Evolutionary conservation across 2,797 vertebrate genomes (phyloP).

Genomic region (Rhadinocentrus ornatus): DNA sequence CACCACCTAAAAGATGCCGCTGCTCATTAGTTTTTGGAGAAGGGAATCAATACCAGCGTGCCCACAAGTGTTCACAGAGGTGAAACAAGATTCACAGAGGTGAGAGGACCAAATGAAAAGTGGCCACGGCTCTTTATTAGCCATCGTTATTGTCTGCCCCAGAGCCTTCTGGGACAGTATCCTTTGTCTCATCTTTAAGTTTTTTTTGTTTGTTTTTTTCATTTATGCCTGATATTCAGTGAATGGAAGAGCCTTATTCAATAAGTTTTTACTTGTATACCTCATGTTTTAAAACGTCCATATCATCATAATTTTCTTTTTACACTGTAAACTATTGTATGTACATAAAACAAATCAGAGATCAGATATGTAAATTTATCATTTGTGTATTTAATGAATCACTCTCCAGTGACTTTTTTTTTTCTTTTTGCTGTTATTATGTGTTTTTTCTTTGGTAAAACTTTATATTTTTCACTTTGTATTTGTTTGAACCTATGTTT

Average conservation of each 20-base stretch:
- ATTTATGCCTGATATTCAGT: slow-evolving; percentile 82
- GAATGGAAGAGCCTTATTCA: slow-evolving; percentile 94
- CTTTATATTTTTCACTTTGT: slow-evolving; percentile 80
- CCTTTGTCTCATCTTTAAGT: slow-evolving; percentile 79
- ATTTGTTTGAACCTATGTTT: slow-evolving; percentile 73
- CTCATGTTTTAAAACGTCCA: slow-evolving; percentile 86
- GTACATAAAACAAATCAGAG: slow-evolving; percentile 79
- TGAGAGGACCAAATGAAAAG: slow-evolving; percentile 80
- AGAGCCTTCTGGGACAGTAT: slow-evolving; percentile 71
- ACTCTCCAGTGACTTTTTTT: slow-evolving; percentile 69
- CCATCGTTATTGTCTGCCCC: slow-evolving; percentile 83
- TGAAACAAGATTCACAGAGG: slow-evolving; percentile 73
- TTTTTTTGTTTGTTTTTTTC: slow-evolving; percentile 71
- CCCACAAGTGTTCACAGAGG: slow-evolving; percentile 77
- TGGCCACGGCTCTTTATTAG: slow-evolving; percentile 79
- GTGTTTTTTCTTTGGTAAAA: slow-evolving; percentile 84
- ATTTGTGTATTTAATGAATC: slow-evolving; percentile 78
- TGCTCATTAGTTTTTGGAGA: slow-evolving; percentile 80
- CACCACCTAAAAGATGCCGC: slow-evolving; percentile 87
- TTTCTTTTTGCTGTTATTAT: slow-evolving; percentile 60
- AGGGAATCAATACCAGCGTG: slow-evolving; percentile 77
- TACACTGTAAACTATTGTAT: slow-evolving; percentile 85
- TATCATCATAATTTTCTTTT: slow-evolving; percentile 79
- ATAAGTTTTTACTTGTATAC: slow-evolving; percentile 94
- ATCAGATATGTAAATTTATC: slow-evolving; percentile 80